Base-by-base conservation (phyloP, 2,797 vertebrate species). In the Muraenolepis orangiensis region DNA sequence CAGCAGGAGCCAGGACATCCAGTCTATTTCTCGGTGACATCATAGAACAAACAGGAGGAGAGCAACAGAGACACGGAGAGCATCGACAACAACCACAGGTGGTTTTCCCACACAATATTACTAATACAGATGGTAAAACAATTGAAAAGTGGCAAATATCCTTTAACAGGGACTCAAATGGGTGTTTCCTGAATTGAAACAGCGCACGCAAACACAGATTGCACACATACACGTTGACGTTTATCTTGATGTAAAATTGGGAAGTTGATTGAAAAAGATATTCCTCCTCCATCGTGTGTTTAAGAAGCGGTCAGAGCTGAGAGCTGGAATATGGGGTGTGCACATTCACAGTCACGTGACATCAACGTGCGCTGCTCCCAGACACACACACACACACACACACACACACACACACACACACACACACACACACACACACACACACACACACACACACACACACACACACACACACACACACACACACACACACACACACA, bases 1-100 rank as follows among this genome's bases (percentile, higher is more conserved):
- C 28, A 14, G 66, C 31, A 13, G 23, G 32, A 26, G 40, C 64
- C 66, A 30, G 3, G 42, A 40, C 61, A 34, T 72, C 74, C 74
- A 84, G 57, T 34, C 57, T 81, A 87, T 90, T 85, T 84, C 78
- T 73, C 83, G 69, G 84, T 83, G 81, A 79, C 20, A 73, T 74
- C 73, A 77, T 68, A 74, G 1, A 28, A 77, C n/a, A 40, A 74
- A 23, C 8, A 26, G 66, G 66, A 71, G 70, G 74, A 77, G 32
- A 10, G 4, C n/a, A n/a, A n/a, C n/a, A n/a, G n/a, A n/a, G n/a
- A n/a, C n/a, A n/a, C n/a, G n/a, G n/a, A n/a, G n/a, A n/a, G n/a
- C n/a, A n/a, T n/a, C n/a, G n/a, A n/a, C n/a, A n/a, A n/a, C n/a
- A n/a, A n/a, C n/a, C n/a, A n/a, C n/a, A n/a, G n/a, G n/a, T n/a